phyloP scores from a whole-genome alignment of 1,140 invertebrate species.

The Penaeus vannamei region DNA sequence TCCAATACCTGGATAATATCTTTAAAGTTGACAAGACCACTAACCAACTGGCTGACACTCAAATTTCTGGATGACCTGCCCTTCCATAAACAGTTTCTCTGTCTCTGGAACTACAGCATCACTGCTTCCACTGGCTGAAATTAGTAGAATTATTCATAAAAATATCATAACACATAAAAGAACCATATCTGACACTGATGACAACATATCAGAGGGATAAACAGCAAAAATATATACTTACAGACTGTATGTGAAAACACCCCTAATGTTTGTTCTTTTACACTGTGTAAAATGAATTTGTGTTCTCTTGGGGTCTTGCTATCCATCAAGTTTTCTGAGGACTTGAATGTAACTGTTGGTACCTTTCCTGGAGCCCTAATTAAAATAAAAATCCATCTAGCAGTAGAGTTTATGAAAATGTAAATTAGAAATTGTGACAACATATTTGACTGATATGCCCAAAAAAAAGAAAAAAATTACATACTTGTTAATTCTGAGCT shows the following conservation, averaged over 20 bases:
- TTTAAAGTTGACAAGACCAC: conserved; percentile 16
- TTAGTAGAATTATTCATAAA: background rate
- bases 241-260: conserved; percentile 81
- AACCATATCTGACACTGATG: background rate
- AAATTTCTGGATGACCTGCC: conserved; percentile 92
- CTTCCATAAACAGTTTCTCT: conserved; percentile 79
- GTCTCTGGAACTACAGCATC: conserved; percentile 79
- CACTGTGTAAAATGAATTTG: conserved; percentile 88
- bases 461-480: conserved; percentile 11
- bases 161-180: background rate
- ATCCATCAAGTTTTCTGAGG: conserved; percentile 50
- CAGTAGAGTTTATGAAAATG: background rate
- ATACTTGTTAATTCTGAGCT: conserved; percentile 51
- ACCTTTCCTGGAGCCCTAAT: conserved; percentile 48
- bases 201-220: background rate
- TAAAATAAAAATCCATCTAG: background rate
- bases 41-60: conserved; percentile 89
- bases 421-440: background rate
- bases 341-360: conserved; percentile 46
- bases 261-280: conserved; percentile 88
- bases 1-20: background rate
- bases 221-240: background rate
- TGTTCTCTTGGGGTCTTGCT: conserved; percentile 86
- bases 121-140: conserved; percentile 39
- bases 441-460: background rate